phyloP scores from a whole-genome alignment of 1,140 invertebrate species.

The Aporrectodea caliginosa region DNA sequence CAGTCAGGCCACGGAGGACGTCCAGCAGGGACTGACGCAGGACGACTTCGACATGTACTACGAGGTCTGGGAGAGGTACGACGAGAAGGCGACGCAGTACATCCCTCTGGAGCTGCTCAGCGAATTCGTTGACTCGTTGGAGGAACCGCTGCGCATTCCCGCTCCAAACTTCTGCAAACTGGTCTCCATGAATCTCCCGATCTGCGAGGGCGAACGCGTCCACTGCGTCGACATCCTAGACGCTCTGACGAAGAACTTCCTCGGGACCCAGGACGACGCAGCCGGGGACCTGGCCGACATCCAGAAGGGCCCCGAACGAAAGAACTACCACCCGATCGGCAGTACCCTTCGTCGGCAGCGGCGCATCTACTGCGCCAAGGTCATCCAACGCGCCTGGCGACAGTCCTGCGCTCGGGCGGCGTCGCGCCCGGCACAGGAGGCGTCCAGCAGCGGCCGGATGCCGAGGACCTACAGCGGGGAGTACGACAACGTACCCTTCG shows the following conservation, averaged over 20 bases:
- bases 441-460: background rate
- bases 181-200: conserved; percentile 96
- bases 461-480: background rate
- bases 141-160: conserved; percentile 72
- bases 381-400: conserved; percentile 88
- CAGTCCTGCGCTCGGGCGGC: no score
- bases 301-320: conserved; percentile 1
- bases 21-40: conserved; percentile 93
- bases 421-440: background rate
- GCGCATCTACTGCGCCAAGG: conserved; percentile 88
- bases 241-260: conserved; percentile 84
- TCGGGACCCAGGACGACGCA: conserved; percentile 73
- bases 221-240: conserved; percentile 97
- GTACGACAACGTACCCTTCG: background rate
- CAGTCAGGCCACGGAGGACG: conserved; percentile 94
- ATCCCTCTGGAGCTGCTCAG: conserved; percentile 88
- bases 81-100: conserved; percentile 94
- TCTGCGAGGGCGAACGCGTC: conserved; percentile 92
- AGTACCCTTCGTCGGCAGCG: conserved; percentile 89
- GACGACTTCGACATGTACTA: conserved; percentile 99
- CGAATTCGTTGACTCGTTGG: conserved; percentile 89
- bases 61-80: conserved; percentile 98
- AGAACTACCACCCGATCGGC: conserved; percentile 79
- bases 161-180: conserved; percentile 99
- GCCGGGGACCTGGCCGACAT: conserved; percentile 67